Conservation (phyloP, 2,113 vertebrate genomes). For the Megaleporinus macrocephalus region DNA sequence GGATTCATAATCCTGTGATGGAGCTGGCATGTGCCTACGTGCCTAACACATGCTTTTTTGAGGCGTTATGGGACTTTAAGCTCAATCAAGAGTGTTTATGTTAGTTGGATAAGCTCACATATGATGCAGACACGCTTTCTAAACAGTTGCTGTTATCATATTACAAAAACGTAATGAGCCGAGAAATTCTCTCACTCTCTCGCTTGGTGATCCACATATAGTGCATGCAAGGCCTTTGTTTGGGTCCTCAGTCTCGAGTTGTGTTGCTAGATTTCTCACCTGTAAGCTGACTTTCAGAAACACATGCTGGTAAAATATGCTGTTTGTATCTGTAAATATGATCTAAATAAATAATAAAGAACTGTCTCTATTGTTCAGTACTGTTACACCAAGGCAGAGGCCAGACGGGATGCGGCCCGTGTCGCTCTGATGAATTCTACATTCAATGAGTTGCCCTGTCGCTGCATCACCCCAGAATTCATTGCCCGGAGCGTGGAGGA, state of each 20-base stretch:
- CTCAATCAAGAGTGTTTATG: conserved; percentile 35
- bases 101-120: conserved; percentile 10
- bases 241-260: neutral
- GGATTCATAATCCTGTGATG: conserved; percentile 62
- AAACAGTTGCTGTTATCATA: conserved; percentile 26
- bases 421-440: conserved; percentile 91
- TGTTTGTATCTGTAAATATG: neutral
- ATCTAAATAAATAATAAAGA: neutral
- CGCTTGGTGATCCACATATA: neutral
- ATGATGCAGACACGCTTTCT: neutral
- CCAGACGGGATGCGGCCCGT: conserved; percentile 87
- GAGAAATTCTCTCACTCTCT: neutral
- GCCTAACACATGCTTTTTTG: conserved; percentile 15
- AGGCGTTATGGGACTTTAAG: neutral
- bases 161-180: conserved; percentile 20
- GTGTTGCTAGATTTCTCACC: neutral
- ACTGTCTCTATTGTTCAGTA: conserved; percentile 67
- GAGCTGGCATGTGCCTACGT: conserved; percentile 57
- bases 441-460: conserved; percentile 88
- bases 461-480: conserved; percentile 85
- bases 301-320: neutral
- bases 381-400: conserved; percentile 87
- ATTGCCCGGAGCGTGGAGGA: conserved; percentile 85
- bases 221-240: neutral
- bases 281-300: neutral